A percentile compares a stretch with the other conserved stretches of the same genome.
These are phyloP conservation scores for Dendrocopos noguchii DNA, from an alignment of 2,113 vertebrate species.

Conservation along the genomic window DNA sequence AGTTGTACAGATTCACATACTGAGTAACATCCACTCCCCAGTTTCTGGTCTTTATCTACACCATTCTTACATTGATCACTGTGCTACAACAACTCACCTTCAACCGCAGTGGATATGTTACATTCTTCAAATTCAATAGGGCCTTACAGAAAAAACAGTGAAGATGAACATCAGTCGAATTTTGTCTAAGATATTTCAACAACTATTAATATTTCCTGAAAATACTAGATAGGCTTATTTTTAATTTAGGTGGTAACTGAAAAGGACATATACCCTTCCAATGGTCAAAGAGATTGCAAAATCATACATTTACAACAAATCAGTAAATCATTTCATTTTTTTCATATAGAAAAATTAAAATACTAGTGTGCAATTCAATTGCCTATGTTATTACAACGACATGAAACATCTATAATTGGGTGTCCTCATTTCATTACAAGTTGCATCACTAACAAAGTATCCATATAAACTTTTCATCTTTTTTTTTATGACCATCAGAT, in stretches of 20 bases:
- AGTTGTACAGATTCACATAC: background rate
- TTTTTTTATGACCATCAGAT: background rate
- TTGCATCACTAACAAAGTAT: background rate
- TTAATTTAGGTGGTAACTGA: background rate
- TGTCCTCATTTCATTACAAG: background rate
- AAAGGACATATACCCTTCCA: background rate
- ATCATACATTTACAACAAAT: background rate
- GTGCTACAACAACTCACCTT: conserved; percentile 82
- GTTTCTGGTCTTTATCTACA: background rate
- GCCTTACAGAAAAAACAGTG: conserved; percentile 70
- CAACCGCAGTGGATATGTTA: conserved; percentile 87
- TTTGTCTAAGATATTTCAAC: background rate
- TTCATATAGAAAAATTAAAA: background rate
- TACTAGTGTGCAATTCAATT: background rate
- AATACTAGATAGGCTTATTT: background rate
- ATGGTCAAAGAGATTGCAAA: background rate
- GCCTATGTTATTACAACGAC: background rate
- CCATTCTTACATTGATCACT: background rate
- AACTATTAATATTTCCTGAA: background rate
- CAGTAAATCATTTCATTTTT: background rate
- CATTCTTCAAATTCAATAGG: conserved; percentile 98
- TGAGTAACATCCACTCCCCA: background rate
- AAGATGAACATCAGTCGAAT: conserved; percentile 1
- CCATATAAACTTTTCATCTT: background rate
- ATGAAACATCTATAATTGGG: background rate